These are phyloP conservation scores for Hesperophylax magnus DNA, from an alignment of 1,140 invertebrate genomes.

Conservation along the genomic window DNA sequence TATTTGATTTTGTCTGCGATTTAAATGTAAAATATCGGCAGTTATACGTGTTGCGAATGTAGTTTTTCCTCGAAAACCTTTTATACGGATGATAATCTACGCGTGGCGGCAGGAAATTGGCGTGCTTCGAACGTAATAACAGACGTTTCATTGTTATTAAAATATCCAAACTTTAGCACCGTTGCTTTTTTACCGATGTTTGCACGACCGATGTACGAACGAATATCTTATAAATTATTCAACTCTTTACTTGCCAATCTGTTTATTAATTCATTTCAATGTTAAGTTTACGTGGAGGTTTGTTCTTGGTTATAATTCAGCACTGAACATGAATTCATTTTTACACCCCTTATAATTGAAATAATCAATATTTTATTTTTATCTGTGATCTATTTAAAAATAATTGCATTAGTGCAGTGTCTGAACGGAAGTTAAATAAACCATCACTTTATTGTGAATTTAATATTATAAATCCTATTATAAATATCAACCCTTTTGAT, in stretches of 20 bases:
- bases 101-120: conserved; percentile 27
- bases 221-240: conserved; percentile 28
- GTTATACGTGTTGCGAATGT: conserved; percentile 36
- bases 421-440: background rate
- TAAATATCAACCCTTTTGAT: no score
- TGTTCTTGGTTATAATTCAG: background rate
- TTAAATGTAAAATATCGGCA: conserved; percentile 37
- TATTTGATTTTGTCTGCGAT: conserved; percentile 49
- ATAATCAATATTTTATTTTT: conserved; percentile 42
- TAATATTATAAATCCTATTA: no score
- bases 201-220: conserved; percentile 6
- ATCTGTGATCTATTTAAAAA: conserved; percentile 8
- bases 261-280: background rate
- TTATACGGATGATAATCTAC: conserved; percentile 39
- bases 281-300: background rate
- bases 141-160: conserved; percentile 47
- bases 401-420: conserved; percentile 19
- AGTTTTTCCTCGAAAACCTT: conserved; percentile 18
- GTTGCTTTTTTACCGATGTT: conserved; percentile 9
- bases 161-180: conserved; percentile 23
- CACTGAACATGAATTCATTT: background rate
- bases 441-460: background rate
- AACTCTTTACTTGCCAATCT: background rate
- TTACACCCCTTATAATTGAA: background rate
- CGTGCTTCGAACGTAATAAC: conserved; percentile 32